Percentiles rank a stretch among this genome's conserved stretches.
Conservation (phyloP, 64 coral and sea anemone genomes). For the Catalaphyllia jardinei region DNA sequence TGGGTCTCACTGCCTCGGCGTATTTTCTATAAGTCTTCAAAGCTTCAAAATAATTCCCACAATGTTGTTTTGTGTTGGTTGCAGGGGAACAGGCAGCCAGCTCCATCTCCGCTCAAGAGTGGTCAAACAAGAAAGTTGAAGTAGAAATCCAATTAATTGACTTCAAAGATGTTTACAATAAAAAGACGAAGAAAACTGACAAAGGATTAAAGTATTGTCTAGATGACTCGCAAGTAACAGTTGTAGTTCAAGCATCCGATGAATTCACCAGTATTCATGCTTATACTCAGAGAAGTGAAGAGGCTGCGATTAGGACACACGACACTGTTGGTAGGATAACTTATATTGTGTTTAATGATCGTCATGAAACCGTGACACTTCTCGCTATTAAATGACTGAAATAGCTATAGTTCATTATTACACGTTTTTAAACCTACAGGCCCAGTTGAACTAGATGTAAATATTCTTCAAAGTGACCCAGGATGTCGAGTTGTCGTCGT, state of each 20-base stretch:
- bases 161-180: constrained; percentile 30
- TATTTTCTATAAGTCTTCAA: too few species aligned
- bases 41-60: too few species aligned
- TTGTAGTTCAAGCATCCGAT: background rate
- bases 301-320: constrained; percentile 31
- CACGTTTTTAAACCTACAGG: constrained; percentile 1
- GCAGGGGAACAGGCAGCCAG: background rate
- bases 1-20: too few species aligned
- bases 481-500: constrained; percentile 33
- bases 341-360: background rate
- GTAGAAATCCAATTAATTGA: constrained; percentile 26
- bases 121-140: constrained; percentile 1
- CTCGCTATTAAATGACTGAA: too few species aligned
- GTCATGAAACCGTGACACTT: too few species aligned
- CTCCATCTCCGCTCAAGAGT: background rate
- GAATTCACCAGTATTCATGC: constrained; percentile 1
- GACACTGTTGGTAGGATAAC: constrained; percentile 30
- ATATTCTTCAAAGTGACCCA: constrained; percentile 1
- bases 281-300: constrained; percentile 14
- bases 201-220: constrained; percentile 7
- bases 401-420: too few species aligned
- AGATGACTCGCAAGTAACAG: constrained; percentile 22
- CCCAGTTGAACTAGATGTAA: constrained; percentile 42
- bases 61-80: background rate
- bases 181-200: constrained; percentile 46